Base-by-base conservation (phyloP, 2,888 invertebrate genomes). In the Heliconius ethilla region DNA sequence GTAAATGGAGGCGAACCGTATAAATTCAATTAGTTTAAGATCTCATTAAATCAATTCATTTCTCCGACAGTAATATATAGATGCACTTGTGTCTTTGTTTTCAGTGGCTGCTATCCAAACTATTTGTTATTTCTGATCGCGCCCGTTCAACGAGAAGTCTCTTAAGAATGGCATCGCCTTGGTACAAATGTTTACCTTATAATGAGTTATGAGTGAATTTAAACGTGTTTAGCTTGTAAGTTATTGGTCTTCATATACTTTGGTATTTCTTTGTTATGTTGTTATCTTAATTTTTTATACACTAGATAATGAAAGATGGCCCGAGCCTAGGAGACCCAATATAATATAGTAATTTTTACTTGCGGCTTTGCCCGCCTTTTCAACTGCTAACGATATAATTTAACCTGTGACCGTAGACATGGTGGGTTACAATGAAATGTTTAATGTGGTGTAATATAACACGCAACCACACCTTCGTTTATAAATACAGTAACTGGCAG, bases 11-110 rank as follows among this genome's bases (percentile, higher is more conserved):
- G 87, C 88, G 87, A 86, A 91, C 88, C 88, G 88, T 88, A 89
- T 88, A 89, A 89, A 90, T 92, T 89, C 89, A 93, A 93, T 93
- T 93, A 92, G 89, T 90, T 92, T 90, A 91, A 90, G 89, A 89
- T 90, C 89, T 89, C 89, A 89, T 90, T 93, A 92, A 93, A 93
- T 93, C 93, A 92, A 92, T 91, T 92, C 89, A 90, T 89, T 90
- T 86, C 88, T 86, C 83, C 85, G 91, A 91, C 92, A 91, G 91
- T 91, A 89, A 92, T 87, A 88, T 91, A 92, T 89, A 86, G 89
- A 84, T 84, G 86, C 85, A 84, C 86, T 85, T 86, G 86, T 83
- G 86, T 89, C 89, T 92, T 92, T 93, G 91, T 92, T 91, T 91
- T 89, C 88, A 85, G 90, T 92, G 93, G 92, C 92, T 88, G 85